A percentile compares a stretch with the other conserved stretches of the same genome.
These are phyloP conservation scores for Galleria mellonella DNA, from an alignment of 1,140 invertebrate species.

Conservation along the genomic window DNA sequence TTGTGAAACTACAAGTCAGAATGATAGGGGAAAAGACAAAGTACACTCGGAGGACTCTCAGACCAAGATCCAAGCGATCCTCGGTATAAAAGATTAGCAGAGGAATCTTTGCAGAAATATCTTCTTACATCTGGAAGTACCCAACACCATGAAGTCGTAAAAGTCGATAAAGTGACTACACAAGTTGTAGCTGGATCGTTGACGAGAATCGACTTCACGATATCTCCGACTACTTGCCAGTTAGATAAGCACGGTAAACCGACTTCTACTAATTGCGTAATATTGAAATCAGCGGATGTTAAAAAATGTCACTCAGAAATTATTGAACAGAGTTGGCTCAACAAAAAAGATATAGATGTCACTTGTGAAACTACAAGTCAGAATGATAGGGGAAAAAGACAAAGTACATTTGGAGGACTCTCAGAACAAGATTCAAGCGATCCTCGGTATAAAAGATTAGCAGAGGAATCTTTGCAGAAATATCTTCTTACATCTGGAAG, in stretches of 20 bases:
- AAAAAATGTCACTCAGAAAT: constrained; percentile 67
- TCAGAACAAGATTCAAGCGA: constrained; percentile 1
- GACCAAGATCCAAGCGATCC: constrained; percentile 20
- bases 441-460: constrained; percentile 6
- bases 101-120: constrained; percentile 30
- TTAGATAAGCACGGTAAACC: too few relatives aligned
- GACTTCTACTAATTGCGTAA: too few relatives aligned
- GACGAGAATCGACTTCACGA: constrained; percentile 23
- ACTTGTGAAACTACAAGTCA: constrained; percentile 1
- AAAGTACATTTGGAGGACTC: constrained; percentile 2
- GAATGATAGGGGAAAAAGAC: constrained; percentile 1
- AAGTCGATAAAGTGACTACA: constrained; percentile 21
- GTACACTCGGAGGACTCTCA: background rate
- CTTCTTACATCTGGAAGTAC: constrained; percentile 10
- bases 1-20: constrained; percentile 8
- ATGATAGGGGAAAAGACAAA: constrained; percentile 8
- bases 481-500: background rate
- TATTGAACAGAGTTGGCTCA: constrained; percentile 76
- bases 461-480: constrained; percentile 11
- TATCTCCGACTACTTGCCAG: constrained; percentile 1
- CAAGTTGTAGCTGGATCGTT: constrained; percentile 28
- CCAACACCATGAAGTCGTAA: constrained; percentile 13
- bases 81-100: constrained; percentile 19
- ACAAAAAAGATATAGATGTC: constrained; percentile 13
- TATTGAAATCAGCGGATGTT: constrained; percentile 3